Conservation (phyloP, 30 jellyfish, hydroid and myxozoan species). For the Cassiopea xamachana region DNA sequence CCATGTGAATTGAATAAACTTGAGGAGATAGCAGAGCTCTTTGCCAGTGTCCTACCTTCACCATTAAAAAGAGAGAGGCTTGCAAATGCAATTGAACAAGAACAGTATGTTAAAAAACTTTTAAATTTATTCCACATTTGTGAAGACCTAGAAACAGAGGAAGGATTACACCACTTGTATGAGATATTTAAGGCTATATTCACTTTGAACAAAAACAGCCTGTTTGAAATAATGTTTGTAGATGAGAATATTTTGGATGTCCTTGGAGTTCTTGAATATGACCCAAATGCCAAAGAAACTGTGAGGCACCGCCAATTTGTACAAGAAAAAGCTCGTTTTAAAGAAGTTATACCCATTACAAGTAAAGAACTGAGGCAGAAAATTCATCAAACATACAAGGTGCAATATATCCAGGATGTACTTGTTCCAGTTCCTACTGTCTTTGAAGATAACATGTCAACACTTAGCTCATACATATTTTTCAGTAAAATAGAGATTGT, state of each 20-base stretch:
- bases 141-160: slow-evolving; percentile 95
- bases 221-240: slow-evolving; percentile 87
- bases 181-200: slow-evolving; percentile 91
- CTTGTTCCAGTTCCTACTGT: slow-evolving; percentile 96
- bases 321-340: slow-evolving; percentile 76
- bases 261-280: slow-evolving; percentile 93
- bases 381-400: slow-evolving; percentile 92
- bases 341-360: slow-evolving; percentile 92
- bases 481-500: slow-evolving; percentile 92
- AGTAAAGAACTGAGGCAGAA: slow-evolving; percentile 78
- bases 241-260: slow-evolving; percentile 89
- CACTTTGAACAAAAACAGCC: slow-evolving; percentile 82
- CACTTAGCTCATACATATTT: slow-evolving; percentile 91
- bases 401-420: slow-evolving; percentile 92
- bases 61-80: slow-evolving; percentile 79
- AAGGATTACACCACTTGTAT: slow-evolving; percentile 87
- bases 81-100: slow-evolving; percentile 85
- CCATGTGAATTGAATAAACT: slow-evolving; percentile 88
- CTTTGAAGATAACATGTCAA: slow-evolving; percentile 95
- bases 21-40: slow-evolving; percentile 84
- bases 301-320: slow-evolving; percentile 85
- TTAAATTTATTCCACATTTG: slow-evolving; percentile 89
- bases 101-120: slow-evolving; percentile 85
- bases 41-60: slow-evolving; percentile 77
- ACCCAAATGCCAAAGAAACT: slow-evolving; percentile 85